Percentiles rank a stretch among this genome's conserved stretches.
Evolutionary conservation across 2,888 invertebrate genomes (phyloP).

Genomic region (Cecidostiba fungosa): DNA sequence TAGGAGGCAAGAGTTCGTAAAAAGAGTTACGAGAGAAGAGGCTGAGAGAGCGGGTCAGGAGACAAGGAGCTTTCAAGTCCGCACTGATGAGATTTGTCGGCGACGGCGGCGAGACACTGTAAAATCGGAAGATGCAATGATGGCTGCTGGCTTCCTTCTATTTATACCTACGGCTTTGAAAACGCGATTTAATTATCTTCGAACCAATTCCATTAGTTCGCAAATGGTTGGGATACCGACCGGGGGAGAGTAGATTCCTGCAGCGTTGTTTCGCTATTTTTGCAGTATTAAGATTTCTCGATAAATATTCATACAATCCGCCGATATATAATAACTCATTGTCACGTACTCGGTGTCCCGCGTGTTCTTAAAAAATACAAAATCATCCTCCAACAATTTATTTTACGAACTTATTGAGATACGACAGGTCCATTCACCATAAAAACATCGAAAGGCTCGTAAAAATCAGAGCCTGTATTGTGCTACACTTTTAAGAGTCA

Average conservation of each 20-base stretch:
- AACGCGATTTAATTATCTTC: slow-evolving; percentile 54
- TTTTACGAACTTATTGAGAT: slow-evolving; percentile 6
- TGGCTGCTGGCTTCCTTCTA: not conserved
- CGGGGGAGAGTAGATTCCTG: too few species aligned
- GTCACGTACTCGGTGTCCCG: not conserved
- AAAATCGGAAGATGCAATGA: slow-evolving; percentile 22
- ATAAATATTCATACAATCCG: not conserved
- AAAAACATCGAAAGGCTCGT: slow-evolving; percentile 11
- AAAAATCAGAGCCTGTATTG: slow-evolving; percentile 2
- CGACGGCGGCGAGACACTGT: slow-evolving; percentile 30
- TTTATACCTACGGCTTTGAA: slow-evolving; percentile 37
- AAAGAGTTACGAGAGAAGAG: slow-evolving; percentile 58
- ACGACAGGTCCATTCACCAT: not conserved
- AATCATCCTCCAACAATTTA: not conserved
- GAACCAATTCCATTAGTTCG: slow-evolving; percentile 33
- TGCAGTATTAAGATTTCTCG: not conserved
- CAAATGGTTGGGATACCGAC: slow-evolving; percentile 1
- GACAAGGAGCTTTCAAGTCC: slow-evolving; percentile 54
- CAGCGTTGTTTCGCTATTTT: too few species aligned
- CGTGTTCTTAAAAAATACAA: not conserved
- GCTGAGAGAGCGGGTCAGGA: slow-evolving; percentile 18
- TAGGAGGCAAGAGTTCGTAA: slow-evolving; percentile 61
- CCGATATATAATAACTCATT: not conserved
- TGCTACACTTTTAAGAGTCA: slow-evolving; percentile 31
- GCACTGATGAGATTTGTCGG: slow-evolving; percentile 61